Conservation (phyloP, 2,888 invertebrate genomes). For the Omphaloscelis lunosa region DNA sequence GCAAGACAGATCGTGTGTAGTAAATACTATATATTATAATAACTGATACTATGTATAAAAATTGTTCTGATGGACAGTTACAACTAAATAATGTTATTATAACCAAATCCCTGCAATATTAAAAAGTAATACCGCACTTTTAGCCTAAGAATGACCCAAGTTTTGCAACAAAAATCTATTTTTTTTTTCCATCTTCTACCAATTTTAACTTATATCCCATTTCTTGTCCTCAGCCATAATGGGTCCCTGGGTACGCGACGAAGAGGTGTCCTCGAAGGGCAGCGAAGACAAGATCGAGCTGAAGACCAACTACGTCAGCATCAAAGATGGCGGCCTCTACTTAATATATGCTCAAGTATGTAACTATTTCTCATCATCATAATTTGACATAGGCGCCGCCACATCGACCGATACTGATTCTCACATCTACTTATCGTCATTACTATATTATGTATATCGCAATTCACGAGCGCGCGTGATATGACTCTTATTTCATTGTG, state of each 20-base stretch:
- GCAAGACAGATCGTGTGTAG: no score
- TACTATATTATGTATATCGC: not conserved
- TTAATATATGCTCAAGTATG: slow-evolving; percentile 86
- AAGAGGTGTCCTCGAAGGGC: slow-evolving; percentile 80
- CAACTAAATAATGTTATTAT: not conserved
- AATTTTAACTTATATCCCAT: not conserved
- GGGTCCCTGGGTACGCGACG: slow-evolving; percentile 85
- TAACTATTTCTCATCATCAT: slow-evolving; percentile 4
- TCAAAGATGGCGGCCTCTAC: slow-evolving; percentile 85
- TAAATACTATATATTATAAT: no score
- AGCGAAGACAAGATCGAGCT: slow-evolving; percentile 82
- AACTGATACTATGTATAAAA: no score
- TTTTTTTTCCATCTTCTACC: not conserved
- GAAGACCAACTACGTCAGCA: slow-evolving; percentile 75
- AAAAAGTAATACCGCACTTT: no score
- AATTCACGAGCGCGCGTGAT: not conserved
- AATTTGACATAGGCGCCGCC: not conserved
- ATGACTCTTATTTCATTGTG: not conserved
- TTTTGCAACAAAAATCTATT: no score
- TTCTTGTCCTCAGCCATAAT: slow-evolving; percentile 78
- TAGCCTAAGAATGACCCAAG: no score
- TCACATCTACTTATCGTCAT: not conserved
- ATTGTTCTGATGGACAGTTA: no score
- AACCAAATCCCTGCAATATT: not conserved
- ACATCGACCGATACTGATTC: no score